These are phyloP conservation scores for Plecturocebus donacophilus DNA, from an alignment of 2,113 vertebrate species.

Conservation along the genomic window DNA sequence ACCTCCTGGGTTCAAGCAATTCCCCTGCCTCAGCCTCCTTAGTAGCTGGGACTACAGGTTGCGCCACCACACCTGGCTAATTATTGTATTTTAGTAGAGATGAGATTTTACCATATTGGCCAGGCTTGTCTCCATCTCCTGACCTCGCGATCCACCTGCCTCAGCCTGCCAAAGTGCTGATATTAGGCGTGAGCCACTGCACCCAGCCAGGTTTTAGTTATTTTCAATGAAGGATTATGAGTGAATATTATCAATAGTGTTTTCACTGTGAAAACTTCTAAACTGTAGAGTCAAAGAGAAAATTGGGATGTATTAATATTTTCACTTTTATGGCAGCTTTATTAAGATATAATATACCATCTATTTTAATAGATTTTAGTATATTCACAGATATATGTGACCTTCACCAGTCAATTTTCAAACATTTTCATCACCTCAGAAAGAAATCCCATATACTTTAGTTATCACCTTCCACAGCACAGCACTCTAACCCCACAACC, in stretches of 20 bases:
- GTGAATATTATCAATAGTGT: neutral
- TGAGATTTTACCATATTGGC: neutral
- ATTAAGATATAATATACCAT: neutral
- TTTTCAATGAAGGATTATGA: neutral
- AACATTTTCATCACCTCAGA: conserved; percentile 7
- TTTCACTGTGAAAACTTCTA: conserved; percentile 35
- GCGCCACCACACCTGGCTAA: neutral
- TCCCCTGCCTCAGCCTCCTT: neutral
- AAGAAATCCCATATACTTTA: neutral
- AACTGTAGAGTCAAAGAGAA: conserved; percentile 24
- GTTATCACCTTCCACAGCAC: neutral
- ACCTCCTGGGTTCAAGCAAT: neutral
- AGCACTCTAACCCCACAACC: neutral
- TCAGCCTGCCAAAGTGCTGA: neutral
- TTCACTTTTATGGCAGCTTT: neutral
- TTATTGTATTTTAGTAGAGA: too few relatives aligned
- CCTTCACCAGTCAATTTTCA: neutral
- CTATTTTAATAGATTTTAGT: neutral
- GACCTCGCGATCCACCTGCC: neutral
- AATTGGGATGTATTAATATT: neutral
- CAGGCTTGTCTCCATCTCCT: neutral
- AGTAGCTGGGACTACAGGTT: neutral
- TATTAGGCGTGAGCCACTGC: neutral
- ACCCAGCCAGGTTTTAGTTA: neutral
- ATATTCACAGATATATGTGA: neutral